Percentiles rank a stretch among this genome's conserved stretches.
Evolutionary conservation across 2,888 invertebrate genomes (phyloP).

Genomic region (Escarpia spicata): DNA sequence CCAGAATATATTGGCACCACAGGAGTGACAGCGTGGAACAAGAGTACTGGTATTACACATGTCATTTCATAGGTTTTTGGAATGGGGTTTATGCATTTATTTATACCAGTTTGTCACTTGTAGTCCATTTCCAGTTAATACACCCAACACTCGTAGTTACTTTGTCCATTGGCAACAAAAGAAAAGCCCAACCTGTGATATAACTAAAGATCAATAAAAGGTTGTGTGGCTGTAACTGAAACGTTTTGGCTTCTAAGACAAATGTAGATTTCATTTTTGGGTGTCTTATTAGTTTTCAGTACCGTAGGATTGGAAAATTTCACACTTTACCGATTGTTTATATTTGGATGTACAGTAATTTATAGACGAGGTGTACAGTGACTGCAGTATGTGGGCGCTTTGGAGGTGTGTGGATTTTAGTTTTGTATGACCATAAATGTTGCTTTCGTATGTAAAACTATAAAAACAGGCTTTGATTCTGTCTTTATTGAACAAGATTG

Average conservation of each 20-base stretch:
- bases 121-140: background rate
- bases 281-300: background rate
- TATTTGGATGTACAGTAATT: constrained; percentile 13
- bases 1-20: background rate
- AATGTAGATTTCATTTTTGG: background rate
- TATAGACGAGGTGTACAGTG: background rate
- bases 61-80: background rate
- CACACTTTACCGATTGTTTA: background rate
- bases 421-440: background rate
- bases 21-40: no score
- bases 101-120: background rate
- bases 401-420: background rate
- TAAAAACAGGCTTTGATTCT: background rate
- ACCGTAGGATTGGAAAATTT: background rate
- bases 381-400: background rate
- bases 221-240: background rate
- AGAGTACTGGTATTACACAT: background rate
- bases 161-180: background rate
- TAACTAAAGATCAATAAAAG: background rate
- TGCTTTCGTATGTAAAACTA: background rate
- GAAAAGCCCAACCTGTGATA: background rate
- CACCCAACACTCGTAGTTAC: background rate
- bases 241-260: background rate
- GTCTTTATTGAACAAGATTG: background rate
- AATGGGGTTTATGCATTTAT: background rate